These are phyloP conservation scores for Sciurus carolinensis DNA, from an alignment of 2,797 vertebrate genomes.

Conservation along the genomic window DNA sequence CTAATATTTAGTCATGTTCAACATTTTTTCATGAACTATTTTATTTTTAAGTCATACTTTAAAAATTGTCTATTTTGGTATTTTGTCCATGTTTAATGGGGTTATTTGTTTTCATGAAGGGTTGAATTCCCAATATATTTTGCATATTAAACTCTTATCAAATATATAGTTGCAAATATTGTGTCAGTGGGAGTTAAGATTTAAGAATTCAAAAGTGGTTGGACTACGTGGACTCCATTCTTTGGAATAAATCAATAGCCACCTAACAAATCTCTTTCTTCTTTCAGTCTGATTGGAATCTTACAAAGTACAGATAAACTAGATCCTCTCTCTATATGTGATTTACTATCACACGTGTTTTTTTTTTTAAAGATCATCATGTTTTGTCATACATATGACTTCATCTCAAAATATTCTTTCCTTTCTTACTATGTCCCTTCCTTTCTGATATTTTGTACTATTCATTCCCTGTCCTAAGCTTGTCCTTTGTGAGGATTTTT, in stretches of 20 bases:
- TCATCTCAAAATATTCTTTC: neutral
- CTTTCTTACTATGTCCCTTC: neutral
- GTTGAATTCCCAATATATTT: too few relatives aligned
- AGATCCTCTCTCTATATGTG: neutral
- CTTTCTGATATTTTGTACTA: neutral
- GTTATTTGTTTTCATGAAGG: too few relatives aligned
- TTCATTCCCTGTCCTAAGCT: neutral
- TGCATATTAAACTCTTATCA: too few relatives aligned
- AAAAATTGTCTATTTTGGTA: too few relatives aligned
- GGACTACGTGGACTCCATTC: neutral
- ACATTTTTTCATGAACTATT: too few relatives aligned
- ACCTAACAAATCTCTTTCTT: neutral
- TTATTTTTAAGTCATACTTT: too few relatives aligned
- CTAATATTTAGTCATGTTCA: too few relatives aligned
- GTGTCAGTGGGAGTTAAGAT: too few relatives aligned
- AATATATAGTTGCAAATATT: too few relatives aligned
- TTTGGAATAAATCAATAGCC: neutral
- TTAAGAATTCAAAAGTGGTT: neutral
- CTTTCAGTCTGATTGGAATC: neutral
- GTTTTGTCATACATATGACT: neutral
- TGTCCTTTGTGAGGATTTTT: neutral
- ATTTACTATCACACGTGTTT: neutral
- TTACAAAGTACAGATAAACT: neutral
- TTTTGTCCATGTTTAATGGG: too few relatives aligned
- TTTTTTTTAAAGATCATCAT: neutral